phyloP scores from a whole-genome alignment of 2,113 vertebrate genomes.

The Caranx melampygus region DNA sequence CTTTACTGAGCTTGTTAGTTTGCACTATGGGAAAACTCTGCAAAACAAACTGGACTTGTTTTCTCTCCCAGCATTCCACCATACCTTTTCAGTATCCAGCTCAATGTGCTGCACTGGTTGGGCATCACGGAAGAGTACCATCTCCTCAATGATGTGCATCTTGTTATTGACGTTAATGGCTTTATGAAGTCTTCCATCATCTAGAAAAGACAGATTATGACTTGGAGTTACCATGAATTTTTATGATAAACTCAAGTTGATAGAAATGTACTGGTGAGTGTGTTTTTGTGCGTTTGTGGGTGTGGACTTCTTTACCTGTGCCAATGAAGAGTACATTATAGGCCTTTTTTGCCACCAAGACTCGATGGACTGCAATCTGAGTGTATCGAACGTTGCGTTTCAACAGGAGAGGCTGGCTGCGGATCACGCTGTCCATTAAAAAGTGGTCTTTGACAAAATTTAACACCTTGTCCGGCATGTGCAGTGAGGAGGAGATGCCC shows the following conservation, averaged over 20 bases:
- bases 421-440: slow-evolving; percentile 92
- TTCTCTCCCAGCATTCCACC: not conserved
- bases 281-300: not conserved
- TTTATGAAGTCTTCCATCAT: slow-evolving; percentile 93
- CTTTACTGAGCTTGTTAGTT: slow-evolving; percentile 50
- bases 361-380: slow-evolving; percentile 87
- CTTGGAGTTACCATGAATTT: not conserved
- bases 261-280: not conserved
- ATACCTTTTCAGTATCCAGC: slow-evolving; percentile 88
- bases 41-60: not conserved
- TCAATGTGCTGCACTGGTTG: slow-evolving; percentile 90
- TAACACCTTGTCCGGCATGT: slow-evolving; percentile 95
- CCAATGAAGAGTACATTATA: slow-evolving; percentile 94
- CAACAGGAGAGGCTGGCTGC: slow-evolving; percentile 89
- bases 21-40: not conserved
- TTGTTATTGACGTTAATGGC: slow-evolving; percentile 84
- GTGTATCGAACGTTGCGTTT: slow-evolving; percentile 90
- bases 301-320: slow-evolving; percentile 82
- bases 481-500: slow-evolving; percentile 90
- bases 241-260: not conserved
- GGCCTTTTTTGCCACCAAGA: slow-evolving; percentile 72
- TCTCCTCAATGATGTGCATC: slow-evolving; percentile 92
- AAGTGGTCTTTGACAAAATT: slow-evolving; percentile 99
- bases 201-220: slow-evolving; percentile 75
- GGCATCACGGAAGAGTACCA: slow-evolving; percentile 84